These are phyloP conservation scores for Corythaixoides concolor DNA, from an alignment of 2,113 vertebrate genomes.

Conservation along the genomic window DNA sequence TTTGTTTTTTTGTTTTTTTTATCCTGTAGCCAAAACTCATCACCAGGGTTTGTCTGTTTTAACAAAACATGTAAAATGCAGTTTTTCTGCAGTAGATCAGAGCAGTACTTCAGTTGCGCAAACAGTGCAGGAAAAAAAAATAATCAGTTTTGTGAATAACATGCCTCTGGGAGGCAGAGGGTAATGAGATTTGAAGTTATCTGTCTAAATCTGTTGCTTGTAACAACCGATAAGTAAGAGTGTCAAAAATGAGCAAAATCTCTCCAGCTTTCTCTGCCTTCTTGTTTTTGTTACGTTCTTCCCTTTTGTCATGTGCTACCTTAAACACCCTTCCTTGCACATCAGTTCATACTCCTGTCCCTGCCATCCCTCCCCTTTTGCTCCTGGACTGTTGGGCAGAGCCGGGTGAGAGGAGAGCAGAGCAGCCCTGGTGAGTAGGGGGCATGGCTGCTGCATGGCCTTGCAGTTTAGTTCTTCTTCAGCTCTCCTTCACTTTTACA, in stretches of 20 bases:
- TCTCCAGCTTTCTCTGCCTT: background rate
- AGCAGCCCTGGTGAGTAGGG: background rate
- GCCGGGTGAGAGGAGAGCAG: background rate
- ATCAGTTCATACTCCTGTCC: background rate
- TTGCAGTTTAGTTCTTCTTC: background rate
- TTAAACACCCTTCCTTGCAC: background rate
- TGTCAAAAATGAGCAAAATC: background rate
- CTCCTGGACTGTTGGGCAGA: background rate
- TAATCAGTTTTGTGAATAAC: accelerated
- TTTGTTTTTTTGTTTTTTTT: background rate
- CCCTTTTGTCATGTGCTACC: accelerated
- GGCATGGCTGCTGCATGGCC: background rate
- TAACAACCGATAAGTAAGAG: accelerated
- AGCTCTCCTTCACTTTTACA: background rate
- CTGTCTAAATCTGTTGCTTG: background rate
- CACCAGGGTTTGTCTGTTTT: background rate
- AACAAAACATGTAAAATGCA: background rate
- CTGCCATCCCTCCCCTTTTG: background rate
- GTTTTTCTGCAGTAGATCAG: background rate
- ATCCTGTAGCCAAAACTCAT: background rate
- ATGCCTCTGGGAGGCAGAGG: background rate
- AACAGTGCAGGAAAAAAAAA: background rate
- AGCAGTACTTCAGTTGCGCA: background rate
- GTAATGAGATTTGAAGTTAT: background rate
- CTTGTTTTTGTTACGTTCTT: background rate